A percentile compares a stretch with the other conserved stretches of the same genome.
Conservation (phyloP, 2,888 invertebrate species). For the Philaethria dido region DNA sequence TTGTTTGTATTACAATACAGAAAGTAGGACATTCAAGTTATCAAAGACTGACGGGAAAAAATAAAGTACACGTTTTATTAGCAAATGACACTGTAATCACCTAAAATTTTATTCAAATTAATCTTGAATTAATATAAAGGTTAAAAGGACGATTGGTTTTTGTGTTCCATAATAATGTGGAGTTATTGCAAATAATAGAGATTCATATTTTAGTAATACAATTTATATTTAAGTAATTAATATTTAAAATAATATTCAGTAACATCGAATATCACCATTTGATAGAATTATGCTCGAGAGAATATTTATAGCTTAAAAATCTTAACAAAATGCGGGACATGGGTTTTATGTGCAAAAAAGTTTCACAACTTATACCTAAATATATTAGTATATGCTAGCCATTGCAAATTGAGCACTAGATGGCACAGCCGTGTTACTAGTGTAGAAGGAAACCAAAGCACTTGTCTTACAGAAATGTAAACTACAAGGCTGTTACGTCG, state of each 20-base stretch:
- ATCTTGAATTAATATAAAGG: not conserved
- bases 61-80: slow-evolving; percentile 29
- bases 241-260: no score
- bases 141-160: not conserved
- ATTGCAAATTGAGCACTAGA: not conserved
- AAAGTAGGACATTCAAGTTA: slow-evolving; percentile 25
- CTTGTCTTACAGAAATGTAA: not conserved
- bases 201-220: not conserved
- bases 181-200: not conserved
- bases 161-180: not conserved
- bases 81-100: slow-evolving; percentile 18
- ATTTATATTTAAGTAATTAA: not conserved
- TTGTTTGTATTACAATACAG: slow-evolving; percentile 20
- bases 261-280: no score
- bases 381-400: not conserved
- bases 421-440: not conserved
- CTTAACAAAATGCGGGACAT: no score
- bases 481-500: not conserved
- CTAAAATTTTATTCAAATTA: slow-evolving; percentile 11
- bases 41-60: slow-evolving; percentile 16
- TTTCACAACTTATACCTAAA: no score
- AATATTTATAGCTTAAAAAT: no score
- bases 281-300: no score
- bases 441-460: slow-evolving; percentile 7
- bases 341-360: no score